A percentile compares a stretch with the other conserved stretches of the same genome.
Conservation (phyloP, 2,888 invertebrate species). For the Asteroscopus sphinx region DNA sequence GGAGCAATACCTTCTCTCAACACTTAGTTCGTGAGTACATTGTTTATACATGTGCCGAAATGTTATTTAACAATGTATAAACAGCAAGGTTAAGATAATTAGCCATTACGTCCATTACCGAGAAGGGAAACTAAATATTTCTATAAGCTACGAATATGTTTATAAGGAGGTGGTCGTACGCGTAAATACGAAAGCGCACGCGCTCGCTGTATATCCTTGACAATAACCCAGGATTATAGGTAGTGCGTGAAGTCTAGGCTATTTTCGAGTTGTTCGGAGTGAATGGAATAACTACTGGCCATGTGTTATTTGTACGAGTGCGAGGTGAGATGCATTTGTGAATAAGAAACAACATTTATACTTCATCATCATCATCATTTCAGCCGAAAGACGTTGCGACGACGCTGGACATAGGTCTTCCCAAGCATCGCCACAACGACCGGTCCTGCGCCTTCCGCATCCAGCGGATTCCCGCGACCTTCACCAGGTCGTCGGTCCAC, state of each 20-base stretch:
- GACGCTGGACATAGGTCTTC: too few species aligned
- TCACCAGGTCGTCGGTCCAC: too few species aligned
- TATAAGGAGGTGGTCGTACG: slow-evolving; percentile 57
- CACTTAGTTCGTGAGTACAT: slow-evolving; percentile 30
- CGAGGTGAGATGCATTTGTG: not conserved
- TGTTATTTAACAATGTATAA: slow-evolving; percentile 54
- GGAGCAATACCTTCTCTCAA: slow-evolving; percentile 43
- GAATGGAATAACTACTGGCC: slow-evolving; percentile 7
- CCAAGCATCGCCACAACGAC: too few species aligned
- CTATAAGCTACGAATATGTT: slow-evolving; percentile 62
- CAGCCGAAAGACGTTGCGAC: too few species aligned
- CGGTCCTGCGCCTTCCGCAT: too few species aligned
- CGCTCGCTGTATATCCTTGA: slow-evolving; percentile 50
- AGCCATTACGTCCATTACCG: slow-evolving; percentile 42
- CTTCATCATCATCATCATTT: too few species aligned
- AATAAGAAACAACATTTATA: too few species aligned
- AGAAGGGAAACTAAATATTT: slow-evolving; percentile 56
- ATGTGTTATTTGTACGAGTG: not conserved
- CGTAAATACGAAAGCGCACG: slow-evolving; percentile 44
- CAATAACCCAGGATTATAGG: slow-evolving; percentile 49
- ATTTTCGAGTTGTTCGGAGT: slow-evolving; percentile 17
- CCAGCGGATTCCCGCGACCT: too few species aligned
- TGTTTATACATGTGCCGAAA: slow-evolving; percentile 58
- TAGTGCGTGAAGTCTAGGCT: slow-evolving; percentile 22
- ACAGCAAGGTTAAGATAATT: slow-evolving; percentile 53